These are phyloP conservation scores for Drosophila orena DNA, from an alignment of 1,140 invertebrate genomes.

Conservation along the genomic window DNA sequence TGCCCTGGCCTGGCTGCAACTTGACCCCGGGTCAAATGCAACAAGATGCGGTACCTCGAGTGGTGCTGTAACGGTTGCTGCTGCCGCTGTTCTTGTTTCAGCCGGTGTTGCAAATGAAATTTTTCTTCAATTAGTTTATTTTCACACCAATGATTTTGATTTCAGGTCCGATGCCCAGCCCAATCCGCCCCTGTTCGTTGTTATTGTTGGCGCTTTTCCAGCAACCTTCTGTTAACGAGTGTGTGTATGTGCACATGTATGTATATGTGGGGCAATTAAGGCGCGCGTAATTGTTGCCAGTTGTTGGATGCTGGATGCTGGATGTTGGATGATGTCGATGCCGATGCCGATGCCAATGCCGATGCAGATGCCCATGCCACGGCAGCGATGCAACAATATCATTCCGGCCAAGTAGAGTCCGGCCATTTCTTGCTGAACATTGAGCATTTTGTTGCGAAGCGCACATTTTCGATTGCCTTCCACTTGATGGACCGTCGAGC, in stretches of 20 bases:
- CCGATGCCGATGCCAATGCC: conserved; percentile 5
- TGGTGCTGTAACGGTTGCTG: conserved; percentile 20
- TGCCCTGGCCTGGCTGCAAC: conserved; percentile 48
- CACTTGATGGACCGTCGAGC: conserved; percentile 49
- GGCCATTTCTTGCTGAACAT: conserved; percentile 47
- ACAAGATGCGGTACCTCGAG: conserved; percentile 65
- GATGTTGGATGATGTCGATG: conserved; percentile 25
- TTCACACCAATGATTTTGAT: conserved; percentile 82
- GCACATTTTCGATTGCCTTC: conserved; percentile 74
- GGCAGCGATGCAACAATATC: conserved; percentile 34
- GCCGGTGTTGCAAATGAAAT: conserved; percentile 65
- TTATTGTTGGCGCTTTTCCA: conserved; percentile 32
- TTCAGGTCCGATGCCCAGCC: conserved; percentile 55
- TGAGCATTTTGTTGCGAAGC: conserved; percentile 69
- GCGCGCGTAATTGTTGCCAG: conserved; percentile 80
- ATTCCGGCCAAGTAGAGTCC: conserved; percentile 35
- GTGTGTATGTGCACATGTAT: background rate
- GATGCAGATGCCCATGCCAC: conserved; percentile 16
- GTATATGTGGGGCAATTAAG: conserved; percentile 72
- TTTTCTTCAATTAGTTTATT: conserved; percentile 84
- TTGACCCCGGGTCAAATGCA: conserved; percentile 77
- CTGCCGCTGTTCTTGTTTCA: conserved; percentile 1
- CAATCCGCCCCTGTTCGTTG: conserved; percentile 20
- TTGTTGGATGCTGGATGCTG: conserved; percentile 70
- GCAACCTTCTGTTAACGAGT: conserved; percentile 57